These are phyloP conservation scores for Lasioglossum figueresi DNA, from an alignment of 2,888 invertebrate genomes.

Conservation along the genomic window DNA sequence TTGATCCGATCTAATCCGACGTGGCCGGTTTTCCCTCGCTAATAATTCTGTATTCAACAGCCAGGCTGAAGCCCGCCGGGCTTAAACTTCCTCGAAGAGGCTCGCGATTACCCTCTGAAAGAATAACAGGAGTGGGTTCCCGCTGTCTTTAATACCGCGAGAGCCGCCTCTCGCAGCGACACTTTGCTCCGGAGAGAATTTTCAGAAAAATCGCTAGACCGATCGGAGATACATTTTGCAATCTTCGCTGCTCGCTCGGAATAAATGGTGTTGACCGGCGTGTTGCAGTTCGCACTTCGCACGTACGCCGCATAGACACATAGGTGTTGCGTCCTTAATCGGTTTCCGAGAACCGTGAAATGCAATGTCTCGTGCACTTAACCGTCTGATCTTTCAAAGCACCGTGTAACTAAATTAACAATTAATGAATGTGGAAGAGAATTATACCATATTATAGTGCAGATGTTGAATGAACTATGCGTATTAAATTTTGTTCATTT, in stretches of 20 bases:
- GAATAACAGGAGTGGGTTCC: background rate
- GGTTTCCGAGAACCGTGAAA: constrained; percentile 55
- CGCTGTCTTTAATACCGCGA: background rate
- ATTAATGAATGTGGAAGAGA: no score
- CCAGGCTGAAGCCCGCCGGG: background rate
- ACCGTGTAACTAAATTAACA: no score
- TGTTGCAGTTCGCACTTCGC: constrained; percentile 35
- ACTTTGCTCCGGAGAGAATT: background rate
- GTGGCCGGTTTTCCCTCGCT: constrained; percentile 14
- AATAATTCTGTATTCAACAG: constrained; percentile 8
- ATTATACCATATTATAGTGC: no score
- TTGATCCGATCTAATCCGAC: constrained; percentile 10
- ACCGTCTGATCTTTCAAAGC: constrained; percentile 1
- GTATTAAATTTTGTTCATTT: no score
- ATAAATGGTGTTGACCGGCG: constrained; percentile 18
- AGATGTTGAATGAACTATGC: no score
- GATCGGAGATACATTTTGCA: background rate
- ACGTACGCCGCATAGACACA: constrained; percentile 5
- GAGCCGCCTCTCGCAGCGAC: background rate
- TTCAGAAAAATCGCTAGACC: background rate
- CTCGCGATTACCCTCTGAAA: background rate
- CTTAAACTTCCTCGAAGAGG: background rate
- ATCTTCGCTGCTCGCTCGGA: background rate
- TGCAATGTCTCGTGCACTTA: constrained; percentile 43
- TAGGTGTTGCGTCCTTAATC: constrained; percentile 54